Base-by-base conservation (phyloP, 2,113 vertebrate genomes). In the Pangasianodon gigas region DNA sequence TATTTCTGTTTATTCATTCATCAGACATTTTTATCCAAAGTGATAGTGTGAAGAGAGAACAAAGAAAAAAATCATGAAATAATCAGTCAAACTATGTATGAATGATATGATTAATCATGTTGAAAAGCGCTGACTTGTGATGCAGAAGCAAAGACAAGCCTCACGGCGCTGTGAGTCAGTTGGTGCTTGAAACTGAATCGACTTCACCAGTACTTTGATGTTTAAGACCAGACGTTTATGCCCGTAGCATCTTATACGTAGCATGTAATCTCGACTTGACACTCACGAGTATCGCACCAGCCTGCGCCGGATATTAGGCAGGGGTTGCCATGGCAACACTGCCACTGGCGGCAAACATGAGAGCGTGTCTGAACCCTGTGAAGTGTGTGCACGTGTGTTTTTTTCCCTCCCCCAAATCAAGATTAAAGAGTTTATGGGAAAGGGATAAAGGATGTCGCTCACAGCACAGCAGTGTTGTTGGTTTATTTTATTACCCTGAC, bases 311-410 rank as follows among this genome's bases (percentile, higher is more conserved):
- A 86, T 87, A 87, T 87, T 79, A 79, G 9, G 32, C 46, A 75
- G 24, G 19, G 44, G 90, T 87, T 91, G 58, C 85, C 67, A 87
- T 80, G 48, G 52, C 58, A 80, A 80, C 58, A n/a, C 71, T 60
- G 41, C 74, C 29, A 80, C 75, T 88, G 56, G 26, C 4, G 48
- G 88, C 10, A 19, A 77, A 60, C 29, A 60, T 46, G 60, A 79
- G 83, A 80, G 32, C 0, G 10, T 19, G 58, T 32, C 77, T 77
- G 6, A 75, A 32, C 37, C 65, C 18, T 87, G 84, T 90, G 89
- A 79, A 58, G 67, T 84, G 69, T 48, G 13, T 60, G 69, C 21
- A 84, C n/a, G 56, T 86, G 74, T 81, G 81, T 37, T 29, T 80
- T 46, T 74, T 84, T 54, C 37, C n/a, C 6, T 18, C 29, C 3